These are phyloP conservation scores for Pyralis farinalis DNA, from an alignment of 2,888 invertebrate genomes.

Conservation along the genomic window DNA sequence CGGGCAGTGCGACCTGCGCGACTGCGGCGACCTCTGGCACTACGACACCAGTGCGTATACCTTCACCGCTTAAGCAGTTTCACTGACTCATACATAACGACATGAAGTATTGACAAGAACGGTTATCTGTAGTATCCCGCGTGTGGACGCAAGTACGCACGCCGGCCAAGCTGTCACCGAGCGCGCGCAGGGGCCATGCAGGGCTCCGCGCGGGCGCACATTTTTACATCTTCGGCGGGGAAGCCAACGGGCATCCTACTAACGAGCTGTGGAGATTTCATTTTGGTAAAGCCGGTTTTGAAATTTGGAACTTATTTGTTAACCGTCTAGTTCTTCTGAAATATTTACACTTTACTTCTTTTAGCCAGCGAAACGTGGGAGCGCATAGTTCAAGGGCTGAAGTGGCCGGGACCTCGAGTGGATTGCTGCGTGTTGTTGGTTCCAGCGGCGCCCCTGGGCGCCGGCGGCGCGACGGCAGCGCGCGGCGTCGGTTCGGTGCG, in stretches of 20 bases:
- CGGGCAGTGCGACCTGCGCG: constrained; percentile 92
- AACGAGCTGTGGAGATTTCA: constrained; percentile 92
- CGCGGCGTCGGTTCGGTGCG: constrained; percentile 32
- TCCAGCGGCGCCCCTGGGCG: constrained; percentile 64
- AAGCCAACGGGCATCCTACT: constrained; percentile 84
- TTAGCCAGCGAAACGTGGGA: constrained; percentile 89
- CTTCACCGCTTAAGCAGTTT: background rate
- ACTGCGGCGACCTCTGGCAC: constrained; percentile 88
- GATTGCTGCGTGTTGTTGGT: constrained; percentile 85
- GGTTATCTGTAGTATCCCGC: constrained; percentile 67
- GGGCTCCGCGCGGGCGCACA: constrained; percentile 88
- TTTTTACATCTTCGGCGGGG: constrained; percentile 91
- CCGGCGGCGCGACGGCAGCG: constrained; percentile 44
- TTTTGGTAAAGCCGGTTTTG: constrained; percentile 81
- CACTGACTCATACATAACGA: too few relatives aligned
- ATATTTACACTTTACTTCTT: too few relatives aligned
- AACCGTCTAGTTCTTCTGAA: too few relatives aligned
- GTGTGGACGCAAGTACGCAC: constrained; percentile 84
- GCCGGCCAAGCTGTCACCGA: constrained; percentile 83
- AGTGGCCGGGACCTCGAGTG: constrained; percentile 85
- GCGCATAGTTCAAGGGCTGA: constrained; percentile 82
- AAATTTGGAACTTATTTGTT: too few relatives aligned
- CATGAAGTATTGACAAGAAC: background rate
- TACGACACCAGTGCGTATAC: constrained; percentile 84
- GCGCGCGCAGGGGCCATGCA: constrained; percentile 88